Conservation (phyloP, 2,888 invertebrate genomes). For the Epiblema foenella region DNA sequence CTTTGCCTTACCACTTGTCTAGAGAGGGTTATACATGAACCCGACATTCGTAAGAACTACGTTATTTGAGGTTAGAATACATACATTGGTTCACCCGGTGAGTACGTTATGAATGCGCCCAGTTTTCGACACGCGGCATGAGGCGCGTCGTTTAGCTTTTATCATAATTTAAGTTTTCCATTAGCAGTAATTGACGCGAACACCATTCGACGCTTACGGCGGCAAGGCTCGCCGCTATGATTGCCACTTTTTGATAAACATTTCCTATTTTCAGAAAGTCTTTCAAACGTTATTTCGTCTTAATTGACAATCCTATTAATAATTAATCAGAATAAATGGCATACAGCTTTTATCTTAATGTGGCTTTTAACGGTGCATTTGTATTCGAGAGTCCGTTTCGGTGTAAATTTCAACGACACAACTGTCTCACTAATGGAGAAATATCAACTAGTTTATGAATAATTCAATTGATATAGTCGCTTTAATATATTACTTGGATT, state of each 20-base stretch:
- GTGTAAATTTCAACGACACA: conserved; percentile 73
- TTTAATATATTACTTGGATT: conserved; percentile 60
- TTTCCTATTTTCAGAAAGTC: conserved; percentile 77
- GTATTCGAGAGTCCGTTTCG: conserved; percentile 75
- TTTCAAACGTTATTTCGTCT: conserved; percentile 69
- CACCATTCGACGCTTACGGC: conserved; percentile 83
- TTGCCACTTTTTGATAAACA: conserved; percentile 81
- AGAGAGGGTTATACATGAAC: not conserved
- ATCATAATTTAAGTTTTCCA: conserved; percentile 85
- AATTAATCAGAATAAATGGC: conserved; percentile 81
- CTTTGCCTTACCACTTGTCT: not conserved
- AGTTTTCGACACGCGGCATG: conserved; percentile 67
- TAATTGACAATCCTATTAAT: conserved; percentile 82
- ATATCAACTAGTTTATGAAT: conserved; percentile 75
- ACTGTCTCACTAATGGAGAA: conserved; percentile 77
- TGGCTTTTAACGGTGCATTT: conserved; percentile 78
- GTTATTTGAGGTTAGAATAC: not conserved
- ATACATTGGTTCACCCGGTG: not conserved
- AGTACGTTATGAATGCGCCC: not conserved
- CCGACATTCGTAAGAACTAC: not conserved
- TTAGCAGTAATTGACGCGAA: conserved; percentile 84
- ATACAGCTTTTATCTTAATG: conserved; percentile 81
- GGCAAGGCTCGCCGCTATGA: conserved; percentile 69
- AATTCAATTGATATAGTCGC: conserved; percentile 61
- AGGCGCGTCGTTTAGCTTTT: conserved; percentile 77